Base-by-base conservation (phyloP, 2,888 invertebrate species). In the Antitype chi region DNA sequence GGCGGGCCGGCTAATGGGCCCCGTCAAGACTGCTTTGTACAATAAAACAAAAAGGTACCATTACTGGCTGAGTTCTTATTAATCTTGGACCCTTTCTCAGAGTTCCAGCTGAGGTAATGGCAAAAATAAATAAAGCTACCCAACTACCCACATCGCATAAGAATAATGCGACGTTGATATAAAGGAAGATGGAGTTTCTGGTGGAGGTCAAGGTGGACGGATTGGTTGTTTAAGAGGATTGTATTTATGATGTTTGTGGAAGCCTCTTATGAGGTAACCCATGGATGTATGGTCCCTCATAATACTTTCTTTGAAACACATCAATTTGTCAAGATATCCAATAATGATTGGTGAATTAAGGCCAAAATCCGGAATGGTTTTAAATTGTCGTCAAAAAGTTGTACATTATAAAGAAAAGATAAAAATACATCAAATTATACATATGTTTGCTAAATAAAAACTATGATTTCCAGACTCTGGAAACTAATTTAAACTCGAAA, bases 21-120 rank as follows among this genome's bases (percentile, higher is more conserved):
- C 91, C 92, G 95, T 94, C 94, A 95, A 91, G 92, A 91, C 93
- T 93, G 91, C 89, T 93, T 92, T 92, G 91, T 89, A 90, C 90
- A 89, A 91, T 93, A 93, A 95, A 95, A 95, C 95, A 95, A 94
- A 95, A 94, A 91, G 92, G 91, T 81, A 86, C 91, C 92, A 93
- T 94, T 94, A 93, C 91, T 81, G 89, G 78, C 86, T 79, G 86
- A 88, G 90, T 89, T 89, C 90, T 90, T 89, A 88, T 89, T 89
- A 89, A 88, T 89, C 87, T 86, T 83, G 76, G 89, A 80, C 81
- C 87, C 81, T 88, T 88, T 86, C 78, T 80, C 60, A 52, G 74
- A 59, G 81, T 75, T 69, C 71, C 66, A 79, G 70, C 71, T 74
- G 69, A 77, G 70, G 80, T 87, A 87, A 87, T 87, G 82, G 85